A percentile compares a stretch with the other conserved stretches of the same genome.
Evolutionary conservation across 2,888 invertebrate genomes (phyloP).

Genomic region (Acanthosoma haemorrhoidale): DNA sequence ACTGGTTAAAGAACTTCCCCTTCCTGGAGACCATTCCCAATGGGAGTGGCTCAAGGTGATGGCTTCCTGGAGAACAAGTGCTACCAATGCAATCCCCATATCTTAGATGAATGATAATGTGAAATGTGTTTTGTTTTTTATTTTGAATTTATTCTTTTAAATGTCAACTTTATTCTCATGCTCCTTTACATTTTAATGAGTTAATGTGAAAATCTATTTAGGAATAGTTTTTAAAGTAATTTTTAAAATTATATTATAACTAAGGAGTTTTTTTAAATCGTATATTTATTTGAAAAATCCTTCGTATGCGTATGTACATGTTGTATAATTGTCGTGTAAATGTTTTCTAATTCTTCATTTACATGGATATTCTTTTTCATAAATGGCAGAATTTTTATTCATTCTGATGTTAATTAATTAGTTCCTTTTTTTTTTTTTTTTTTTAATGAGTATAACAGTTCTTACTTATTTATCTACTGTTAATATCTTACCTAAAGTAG

Average conservation of each 20-base stretch:
- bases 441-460: neutral
- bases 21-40: slow-evolving; percentile 56
- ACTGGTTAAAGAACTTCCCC: slow-evolving; percentile 51
- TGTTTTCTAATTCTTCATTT: slow-evolving; percentile 1
- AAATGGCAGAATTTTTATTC: no score
- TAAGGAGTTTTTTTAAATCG: neutral
- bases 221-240: neutral
- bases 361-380: neutral
- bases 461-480: neutral
- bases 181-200: neutral
- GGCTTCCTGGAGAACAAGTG: slow-evolving; percentile 25
- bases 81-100: neutral
- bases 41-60: slow-evolving; percentile 46
- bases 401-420: no score
- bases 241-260: neutral
- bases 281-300: no score
- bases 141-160: neutral
- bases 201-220: neutral
- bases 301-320: slow-evolving; percentile 3
- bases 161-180: neutral
- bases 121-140: neutral
- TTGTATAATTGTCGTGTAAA: neutral
- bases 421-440: neutral
- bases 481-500: no score
- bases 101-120: neutral